phyloP scores from a whole-genome alignment of 2,888 invertebrate species.

The Microplitis deprimator region DNA sequence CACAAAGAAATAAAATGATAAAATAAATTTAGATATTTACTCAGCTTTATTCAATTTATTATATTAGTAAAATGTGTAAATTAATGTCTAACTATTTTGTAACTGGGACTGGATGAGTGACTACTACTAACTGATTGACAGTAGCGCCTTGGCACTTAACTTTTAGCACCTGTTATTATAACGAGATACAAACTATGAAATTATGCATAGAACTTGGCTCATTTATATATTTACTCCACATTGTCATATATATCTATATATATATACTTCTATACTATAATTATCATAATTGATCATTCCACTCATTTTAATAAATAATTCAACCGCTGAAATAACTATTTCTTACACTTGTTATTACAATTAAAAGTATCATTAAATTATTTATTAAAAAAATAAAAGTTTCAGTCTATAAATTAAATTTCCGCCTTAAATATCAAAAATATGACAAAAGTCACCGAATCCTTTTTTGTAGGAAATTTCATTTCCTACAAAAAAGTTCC shows the following conservation, averaged over 20 bases:
- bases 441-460: no score
- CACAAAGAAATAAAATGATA: slow-evolving; percentile 25
- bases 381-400: background rate
- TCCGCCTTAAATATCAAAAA: no score
- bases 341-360: background rate
- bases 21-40: slow-evolving; percentile 47
- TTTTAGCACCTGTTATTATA: slow-evolving; percentile 37
- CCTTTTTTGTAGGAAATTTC: no score
- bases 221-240: slow-evolving; percentile 23
- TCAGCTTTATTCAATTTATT: slow-evolving; percentile 5
- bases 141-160: slow-evolving; percentile 34
- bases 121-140: slow-evolving; percentile 32
- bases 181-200: slow-evolving; percentile 40
- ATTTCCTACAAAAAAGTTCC: no score
- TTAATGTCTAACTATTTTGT: slow-evolving; percentile 18
- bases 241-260: background rate
- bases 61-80: background rate
- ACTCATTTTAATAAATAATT: background rate
- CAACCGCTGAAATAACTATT: slow-evolving; percentile 3
- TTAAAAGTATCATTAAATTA: background rate
- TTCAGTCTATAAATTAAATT: no score
- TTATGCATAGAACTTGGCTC: slow-evolving; percentile 36
- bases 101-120: background rate
- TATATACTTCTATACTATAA: slow-evolving; percentile 23
- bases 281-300: slow-evolving; percentile 35